Base-by-base conservation (phyloP, 2,888 invertebrate genomes). In the Heteromurus nitidus region DNA sequence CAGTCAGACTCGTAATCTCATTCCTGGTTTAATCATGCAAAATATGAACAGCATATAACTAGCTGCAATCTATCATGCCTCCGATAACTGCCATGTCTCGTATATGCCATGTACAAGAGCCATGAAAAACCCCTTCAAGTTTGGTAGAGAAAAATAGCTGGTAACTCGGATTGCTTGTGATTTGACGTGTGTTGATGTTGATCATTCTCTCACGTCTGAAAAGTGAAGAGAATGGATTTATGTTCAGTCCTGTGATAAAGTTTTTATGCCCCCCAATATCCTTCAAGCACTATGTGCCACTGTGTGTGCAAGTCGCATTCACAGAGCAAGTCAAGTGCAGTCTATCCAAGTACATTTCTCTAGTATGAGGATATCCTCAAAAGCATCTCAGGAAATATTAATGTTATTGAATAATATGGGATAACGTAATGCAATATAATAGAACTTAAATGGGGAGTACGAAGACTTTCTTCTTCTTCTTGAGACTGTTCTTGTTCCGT, bases 341-440 rank as follows among this genome's bases (percentile, higher is more conserved):
- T 2, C 11, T 22, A 7, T 22, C 30, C 24, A 47, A 47, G n/a
- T 58, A 28, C 26, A 65, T n/a, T 60, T 62, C 50, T 55, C 47
- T 67, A 11, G 7, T n/a, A n/a, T n/a, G n/a, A 20, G 64, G 74
- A 64, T 75, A 67, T 75, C 42, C 67, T 67, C 44, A 67, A 67
- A 11, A 55, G 44, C 42, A 36, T 18, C 44, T 64, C 64, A 64
- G 64, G 64, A 64, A 64, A 22, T 42, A 64, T 64, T 64, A 64
- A 64, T 64, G 64, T 64, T 64, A 67, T 67, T 67, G 67, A 67
- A 67, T 67, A 67, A 67, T 47, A 67, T 67, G 67, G 47, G 2
- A 47, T 28, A 50, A 47, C 42, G 9, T 30, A 68, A 31, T 30
- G 58, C 31, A 47, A 75, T 58, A 65, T 22, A 42, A 30, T 55